Base-by-base conservation (phyloP, 2,113 vertebrate species). In the Gnathonemus echidnorhynchus region DNA sequence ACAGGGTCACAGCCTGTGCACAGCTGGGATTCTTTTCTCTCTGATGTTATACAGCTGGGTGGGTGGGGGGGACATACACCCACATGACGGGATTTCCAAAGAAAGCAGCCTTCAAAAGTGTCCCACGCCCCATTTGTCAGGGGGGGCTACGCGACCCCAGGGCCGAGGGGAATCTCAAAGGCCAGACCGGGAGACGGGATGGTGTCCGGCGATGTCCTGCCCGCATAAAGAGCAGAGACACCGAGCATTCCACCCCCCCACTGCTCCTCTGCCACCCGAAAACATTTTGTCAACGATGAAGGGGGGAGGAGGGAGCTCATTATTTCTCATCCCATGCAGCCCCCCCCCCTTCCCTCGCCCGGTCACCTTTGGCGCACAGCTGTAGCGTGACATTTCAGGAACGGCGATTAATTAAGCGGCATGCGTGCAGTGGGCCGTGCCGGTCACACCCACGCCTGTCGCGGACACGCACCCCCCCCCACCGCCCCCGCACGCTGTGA, bases 321-420 rank as follows among this genome's bases (percentile, higher is more conserved):
- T 88, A 77, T 62, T 52, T 50, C 84, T 77, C 27, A 19, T 31
- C 24, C 48, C n/a, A 7, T 31, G 86, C 50, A 52, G 8, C 9
- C 13, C 21, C 31, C 50, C 50, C n/a, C 39, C 50, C 5, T 4
- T 53, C 49, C 91, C 90, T 84, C 8, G 66, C 86, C 48, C 35
- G 90, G 88, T 92, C 91, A 92, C 91, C 90, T 92, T 91, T 91
- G 88, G 35, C 48, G 42, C 74, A 45, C 70, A 50, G 90, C 89
- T 42, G 56, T 52, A n/a, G 46, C 66, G 42, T 91, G 91, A 91
- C 91, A 91, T 92, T 91, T 91, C 89, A 87, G 74, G 48, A 90
- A 88, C 89, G 85, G 90, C 84, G 88, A 93, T 93, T 93, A 91
- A 92, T 92, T 83, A 89, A 39, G 24, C 39, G 17, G 80, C 88